Conservation (phyloP, 2,888 invertebrate species). For the Chloroclysta siterata region DNA sequence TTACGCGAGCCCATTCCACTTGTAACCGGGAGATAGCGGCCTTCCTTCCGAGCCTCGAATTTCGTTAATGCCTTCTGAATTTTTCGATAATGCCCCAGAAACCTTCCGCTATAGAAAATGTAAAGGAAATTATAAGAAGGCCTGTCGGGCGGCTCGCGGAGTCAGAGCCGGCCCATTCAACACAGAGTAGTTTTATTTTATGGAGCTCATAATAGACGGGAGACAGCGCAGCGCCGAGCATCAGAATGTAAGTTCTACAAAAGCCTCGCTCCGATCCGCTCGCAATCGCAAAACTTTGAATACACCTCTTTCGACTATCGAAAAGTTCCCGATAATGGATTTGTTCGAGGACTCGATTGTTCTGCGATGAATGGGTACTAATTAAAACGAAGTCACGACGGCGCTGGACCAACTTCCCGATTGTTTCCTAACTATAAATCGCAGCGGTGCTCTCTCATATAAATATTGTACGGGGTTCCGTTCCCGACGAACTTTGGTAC, state of each 20-base stretch:
- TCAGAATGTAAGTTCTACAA: constrained; percentile 62
- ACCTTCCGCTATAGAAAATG: constrained; percentile 55
- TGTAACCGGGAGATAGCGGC: constrained; percentile 58
- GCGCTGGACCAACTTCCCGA: constrained; percentile 77
- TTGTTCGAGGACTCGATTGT: constrained; percentile 82
- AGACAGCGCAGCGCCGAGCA: constrained; percentile 54
- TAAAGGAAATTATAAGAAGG: constrained; percentile 58
- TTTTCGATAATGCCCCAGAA: constrained; percentile 60
- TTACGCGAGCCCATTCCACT: constrained; percentile 62
- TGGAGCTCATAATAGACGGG: constrained; percentile 48
- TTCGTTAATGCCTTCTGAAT: constrained; percentile 61
- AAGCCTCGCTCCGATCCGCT: constrained; percentile 63
- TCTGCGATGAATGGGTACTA: constrained; percentile 84
- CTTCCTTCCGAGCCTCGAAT: constrained; percentile 54
- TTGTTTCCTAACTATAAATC: constrained; percentile 82
- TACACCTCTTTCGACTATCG: constrained; percentile 83
- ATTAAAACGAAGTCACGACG: constrained; percentile 84
- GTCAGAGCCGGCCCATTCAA: constrained; percentile 42
- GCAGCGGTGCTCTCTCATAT: constrained; percentile 71
- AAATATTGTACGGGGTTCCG: constrained; percentile 71
- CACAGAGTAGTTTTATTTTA: constrained; percentile 49
- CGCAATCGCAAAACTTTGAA: constrained; percentile 75
- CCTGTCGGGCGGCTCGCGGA: constrained; percentile 22
- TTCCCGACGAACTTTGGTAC: constrained; percentile 68
- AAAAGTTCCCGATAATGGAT: constrained; percentile 84